These are phyloP conservation scores for Tetraodon nigroviridis DNA, from an alignment of 2,113 vertebrate genomes.

Conservation along the genomic window DNA sequence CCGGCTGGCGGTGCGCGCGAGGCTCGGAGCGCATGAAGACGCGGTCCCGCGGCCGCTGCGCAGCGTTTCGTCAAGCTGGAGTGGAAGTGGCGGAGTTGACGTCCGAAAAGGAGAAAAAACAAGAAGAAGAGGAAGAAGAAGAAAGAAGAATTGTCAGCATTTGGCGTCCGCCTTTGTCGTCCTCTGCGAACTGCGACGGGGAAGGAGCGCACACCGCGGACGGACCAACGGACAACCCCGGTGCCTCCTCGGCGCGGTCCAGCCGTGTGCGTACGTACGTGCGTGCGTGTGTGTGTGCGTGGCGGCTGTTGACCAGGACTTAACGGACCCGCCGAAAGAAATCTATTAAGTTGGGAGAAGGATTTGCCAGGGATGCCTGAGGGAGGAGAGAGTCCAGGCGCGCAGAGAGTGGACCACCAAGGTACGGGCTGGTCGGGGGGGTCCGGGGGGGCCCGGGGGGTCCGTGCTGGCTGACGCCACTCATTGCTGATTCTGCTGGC, in stretches of 20 bases:
- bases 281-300: not conserved
- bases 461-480: too few species aligned
- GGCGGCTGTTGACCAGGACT: conserved; percentile 29
- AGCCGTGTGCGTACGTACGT: not conserved
- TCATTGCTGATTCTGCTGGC: not conserved
- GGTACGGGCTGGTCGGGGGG: conserved; percentile 41
- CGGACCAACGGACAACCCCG: conserved; percentile 21
- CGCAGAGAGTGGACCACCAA: conserved; percentile 36
- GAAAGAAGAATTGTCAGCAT: conserved; percentile 33
- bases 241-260: conserved; percentile 11
- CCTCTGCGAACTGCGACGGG: conserved; percentile 28
- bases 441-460: too few species aligned
- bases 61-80: conserved; percentile 1
- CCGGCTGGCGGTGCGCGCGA: conserved; percentile 11
- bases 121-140: not conserved
- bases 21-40: conserved; percentile 8
- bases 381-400: conserved; percentile 14
- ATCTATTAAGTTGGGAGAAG: conserved; percentile 39
- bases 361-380: conserved; percentile 37
- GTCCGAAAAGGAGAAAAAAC: not conserved
- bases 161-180: conserved; percentile 27
- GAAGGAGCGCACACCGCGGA: conserved; percentile 43
- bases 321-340: conserved; percentile 14
- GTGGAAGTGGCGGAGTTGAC: conserved; percentile 52
- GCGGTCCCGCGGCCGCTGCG: too few species aligned